Conservation (phyloP, 2,888 invertebrate species). For the Epicampocera succincta region DNA sequence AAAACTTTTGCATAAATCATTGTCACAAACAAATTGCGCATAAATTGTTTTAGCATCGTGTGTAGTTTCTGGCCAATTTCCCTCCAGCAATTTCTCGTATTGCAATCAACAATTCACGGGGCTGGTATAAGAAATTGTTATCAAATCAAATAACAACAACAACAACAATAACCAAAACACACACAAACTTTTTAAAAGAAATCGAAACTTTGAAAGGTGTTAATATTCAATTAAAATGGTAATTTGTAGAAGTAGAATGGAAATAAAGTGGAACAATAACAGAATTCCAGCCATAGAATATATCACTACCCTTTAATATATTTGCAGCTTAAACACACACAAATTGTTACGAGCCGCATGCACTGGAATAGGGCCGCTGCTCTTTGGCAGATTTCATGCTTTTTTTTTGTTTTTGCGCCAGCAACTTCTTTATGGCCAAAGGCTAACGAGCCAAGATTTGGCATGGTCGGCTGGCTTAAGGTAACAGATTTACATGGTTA, state of each 20-base stretch:
- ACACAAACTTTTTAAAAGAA: slow-evolving; percentile 32
- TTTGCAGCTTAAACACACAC: slow-evolving; percentile 32
- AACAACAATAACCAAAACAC: slow-evolving; percentile 5
- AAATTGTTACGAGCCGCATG: neutral
- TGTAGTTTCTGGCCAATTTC: slow-evolving; percentile 16
- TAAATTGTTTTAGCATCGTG: slow-evolving; percentile 47
- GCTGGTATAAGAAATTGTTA: slow-evolving; percentile 51
- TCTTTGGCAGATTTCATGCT: neutral
- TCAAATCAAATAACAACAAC: slow-evolving; percentile 32
- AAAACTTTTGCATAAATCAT: slow-evolving; percentile 77
- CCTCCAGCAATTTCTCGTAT: slow-evolving; percentile 63
- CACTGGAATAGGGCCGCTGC: neutral
- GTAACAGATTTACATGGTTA: slow-evolving; percentile 10
- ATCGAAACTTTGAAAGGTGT: slow-evolving; percentile 75
- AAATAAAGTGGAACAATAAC: slow-evolving; percentile 32
- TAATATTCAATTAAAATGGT: slow-evolving; percentile 81
- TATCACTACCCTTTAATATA: slow-evolving; percentile 59
- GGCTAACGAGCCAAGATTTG: slow-evolving; percentile 48
- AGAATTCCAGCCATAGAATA: slow-evolving; percentile 41
- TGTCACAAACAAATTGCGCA: slow-evolving; percentile 76
- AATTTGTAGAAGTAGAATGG: slow-evolving; percentile 32
- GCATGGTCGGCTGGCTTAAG: slow-evolving; percentile 19
- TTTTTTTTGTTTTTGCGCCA: slow-evolving; percentile 5
- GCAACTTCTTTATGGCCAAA: slow-evolving; percentile 45
- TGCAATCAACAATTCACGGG: slow-evolving; percentile 50